Conservation (phyloP, 2,888 invertebrate genomes). For the Oconnorella tubifera region DNA sequence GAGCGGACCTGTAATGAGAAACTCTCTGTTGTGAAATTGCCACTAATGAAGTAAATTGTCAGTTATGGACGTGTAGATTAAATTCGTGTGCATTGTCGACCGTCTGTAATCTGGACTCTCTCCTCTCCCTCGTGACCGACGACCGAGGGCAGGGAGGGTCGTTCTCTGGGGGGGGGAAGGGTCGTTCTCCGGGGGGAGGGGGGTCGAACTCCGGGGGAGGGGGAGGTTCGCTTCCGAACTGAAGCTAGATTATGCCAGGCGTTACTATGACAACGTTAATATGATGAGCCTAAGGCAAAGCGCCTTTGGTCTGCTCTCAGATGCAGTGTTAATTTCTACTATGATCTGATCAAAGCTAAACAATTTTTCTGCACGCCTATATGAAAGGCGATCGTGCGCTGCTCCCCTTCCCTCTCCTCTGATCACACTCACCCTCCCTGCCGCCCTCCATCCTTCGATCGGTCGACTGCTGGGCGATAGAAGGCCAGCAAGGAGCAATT, state of each 20-base stretch:
- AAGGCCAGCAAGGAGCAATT: too few relatives aligned
- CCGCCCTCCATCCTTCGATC: too few relatives aligned
- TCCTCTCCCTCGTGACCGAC: background rate
- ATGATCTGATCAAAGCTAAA: conserved; percentile 16
- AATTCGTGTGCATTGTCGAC: conserved; percentile 7
- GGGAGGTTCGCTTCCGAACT: background rate
- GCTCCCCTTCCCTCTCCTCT: too few relatives aligned
- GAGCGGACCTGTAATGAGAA: background rate
- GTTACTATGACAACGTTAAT: conserved; percentile 12
- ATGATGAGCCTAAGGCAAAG: background rate
- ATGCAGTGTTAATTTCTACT: conserved; percentile 15
- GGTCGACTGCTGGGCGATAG: too few relatives aligned
- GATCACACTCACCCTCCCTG: background rate
- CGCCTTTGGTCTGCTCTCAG: background rate
- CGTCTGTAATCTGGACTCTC: background rate
- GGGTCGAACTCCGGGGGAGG: background rate
- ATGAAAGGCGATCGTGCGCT: conserved; percentile 7
- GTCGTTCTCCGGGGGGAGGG: background rate
- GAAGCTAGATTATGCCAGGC: conserved; percentile 17
- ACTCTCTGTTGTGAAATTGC: conserved; percentile 2
- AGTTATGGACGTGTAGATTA: conserved; percentile 14
- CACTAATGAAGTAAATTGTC: conserved; percentile 16
- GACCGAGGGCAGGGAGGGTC: background rate
- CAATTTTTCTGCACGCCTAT: conserved; percentile 15
- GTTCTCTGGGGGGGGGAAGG: background rate